Percentiles rank a stretch among this genome's conserved stretches.
These are phyloP conservation scores for Lacerta agilis DNA, from an alignment of 2,797 vertebrate genomes.

Conservation along the genomic window DNA sequence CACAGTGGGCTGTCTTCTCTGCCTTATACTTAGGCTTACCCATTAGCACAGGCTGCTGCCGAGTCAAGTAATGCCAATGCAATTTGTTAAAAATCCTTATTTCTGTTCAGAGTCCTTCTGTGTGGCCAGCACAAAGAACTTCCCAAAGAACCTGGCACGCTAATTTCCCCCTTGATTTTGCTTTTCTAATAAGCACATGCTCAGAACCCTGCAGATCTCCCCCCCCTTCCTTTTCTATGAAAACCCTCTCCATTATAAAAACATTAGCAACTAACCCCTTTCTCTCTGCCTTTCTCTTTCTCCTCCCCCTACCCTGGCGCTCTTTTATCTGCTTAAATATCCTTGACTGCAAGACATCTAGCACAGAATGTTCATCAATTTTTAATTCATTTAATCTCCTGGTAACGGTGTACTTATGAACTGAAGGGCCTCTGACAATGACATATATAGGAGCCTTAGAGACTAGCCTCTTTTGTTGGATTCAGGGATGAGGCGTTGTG, in stretches of 20 bases:
- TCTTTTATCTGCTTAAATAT: conserved; percentile 75
- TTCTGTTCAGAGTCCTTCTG: conserved; percentile 15
- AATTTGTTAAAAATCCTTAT: conserved; percentile 18
- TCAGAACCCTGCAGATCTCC: conserved; percentile 28
- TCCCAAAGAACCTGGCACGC: background rate
- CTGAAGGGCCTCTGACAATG: conserved; percentile 73
- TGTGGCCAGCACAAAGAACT: conserved; percentile 3
- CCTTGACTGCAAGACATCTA: conserved; percentile 74
- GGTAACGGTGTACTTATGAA: conserved; percentile 74
- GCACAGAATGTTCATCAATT: conserved; percentile 78
- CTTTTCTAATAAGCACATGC: conserved; percentile 43
- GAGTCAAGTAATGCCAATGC: background rate
- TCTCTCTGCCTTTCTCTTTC: background rate
- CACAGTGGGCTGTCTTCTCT: background rate
- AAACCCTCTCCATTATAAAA: conserved; percentile 56
- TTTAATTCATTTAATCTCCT: conserved; percentile 80
- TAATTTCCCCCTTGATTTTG: conserved; percentile 27
- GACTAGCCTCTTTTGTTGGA: conserved; percentile 50
- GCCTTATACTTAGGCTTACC: background rate
- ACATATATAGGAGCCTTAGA: conserved; percentile 67
- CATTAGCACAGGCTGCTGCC: background rate
- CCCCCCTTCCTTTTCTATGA: conserved; percentile 23
- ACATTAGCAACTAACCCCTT: conserved; percentile 47
- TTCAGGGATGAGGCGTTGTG: conserved; percentile 41
- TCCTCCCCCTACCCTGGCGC: conserved; percentile 18